phyloP scores from a whole-genome alignment of 2,797 vertebrate genomes.

The Hapalemur alaotrensis region DNA sequence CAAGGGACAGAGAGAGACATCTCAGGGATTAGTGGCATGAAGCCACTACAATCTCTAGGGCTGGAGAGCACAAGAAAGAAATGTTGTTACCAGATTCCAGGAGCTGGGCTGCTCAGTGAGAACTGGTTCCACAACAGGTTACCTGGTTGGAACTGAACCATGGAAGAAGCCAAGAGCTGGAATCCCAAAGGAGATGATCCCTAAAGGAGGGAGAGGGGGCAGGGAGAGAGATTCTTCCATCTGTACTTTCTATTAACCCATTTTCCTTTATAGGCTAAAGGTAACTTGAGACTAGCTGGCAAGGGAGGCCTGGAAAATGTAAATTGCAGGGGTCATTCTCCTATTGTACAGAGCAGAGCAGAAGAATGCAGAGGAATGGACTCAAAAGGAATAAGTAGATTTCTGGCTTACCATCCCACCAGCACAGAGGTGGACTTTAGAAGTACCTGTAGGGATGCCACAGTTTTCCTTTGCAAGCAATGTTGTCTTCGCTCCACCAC shows the following conservation, averaged over 20 bases:
- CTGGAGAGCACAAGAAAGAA: not conserved
- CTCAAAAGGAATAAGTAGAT: not conserved
- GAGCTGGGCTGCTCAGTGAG: not conserved
- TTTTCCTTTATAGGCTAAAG: not conserved
- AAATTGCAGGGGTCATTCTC: not conserved
- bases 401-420: not conserved
- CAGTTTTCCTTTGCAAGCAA: not conserved
- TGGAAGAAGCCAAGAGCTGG: not conserved
- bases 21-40: not conserved
- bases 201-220: not conserved
- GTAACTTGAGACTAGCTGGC: slow-evolving; percentile 8
- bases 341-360: not conserved
- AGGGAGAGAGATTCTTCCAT: not conserved
- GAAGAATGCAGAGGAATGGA: not conserved
- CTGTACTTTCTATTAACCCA: not conserved
- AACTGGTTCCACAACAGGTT: not conserved
- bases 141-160: not conserved
- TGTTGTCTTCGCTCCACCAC: not conserved
- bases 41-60: not conserved
- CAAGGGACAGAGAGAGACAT: not conserved
- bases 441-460: not conserved
- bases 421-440: not conserved
- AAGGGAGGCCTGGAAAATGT: not conserved
- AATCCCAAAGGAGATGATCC: not conserved
- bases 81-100: not conserved